A percentile compares a stretch with the other conserved stretches of the same genome.
Conservation (phyloP, 1,140 invertebrate species). For the Stegodyphus mimosarum region DNA sequence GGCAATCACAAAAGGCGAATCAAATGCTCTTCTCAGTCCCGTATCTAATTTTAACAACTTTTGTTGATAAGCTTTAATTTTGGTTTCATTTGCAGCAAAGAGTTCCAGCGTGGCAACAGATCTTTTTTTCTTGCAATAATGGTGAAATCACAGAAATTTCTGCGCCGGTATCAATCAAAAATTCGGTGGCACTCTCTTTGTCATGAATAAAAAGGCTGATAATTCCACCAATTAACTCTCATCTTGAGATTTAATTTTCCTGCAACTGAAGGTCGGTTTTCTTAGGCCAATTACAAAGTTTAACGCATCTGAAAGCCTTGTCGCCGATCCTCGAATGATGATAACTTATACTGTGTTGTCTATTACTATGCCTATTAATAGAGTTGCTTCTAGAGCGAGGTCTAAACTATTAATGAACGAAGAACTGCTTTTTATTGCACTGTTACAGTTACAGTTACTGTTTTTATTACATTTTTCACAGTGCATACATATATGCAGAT, state of each 20-base stretch:
- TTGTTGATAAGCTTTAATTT: slow-evolving; percentile 49
- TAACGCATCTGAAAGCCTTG: too few relatives aligned
- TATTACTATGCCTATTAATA: too few relatives aligned
- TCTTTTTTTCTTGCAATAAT: neutral
- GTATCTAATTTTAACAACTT: slow-evolving; percentile 34
- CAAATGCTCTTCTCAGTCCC: slow-evolving; percentile 22
- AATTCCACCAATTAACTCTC: neutral
- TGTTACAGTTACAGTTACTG: too few relatives aligned
- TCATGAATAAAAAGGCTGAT: slow-evolving; percentile 44
- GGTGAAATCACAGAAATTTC: slow-evolving; percentile 37
- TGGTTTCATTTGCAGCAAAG: slow-evolving; percentile 49
- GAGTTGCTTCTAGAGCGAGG: too few relatives aligned
- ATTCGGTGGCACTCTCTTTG: neutral
- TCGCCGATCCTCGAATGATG: too few relatives aligned
- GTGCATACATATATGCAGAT: too few relatives aligned
- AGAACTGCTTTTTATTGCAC: too few relatives aligned
- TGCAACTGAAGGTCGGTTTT: neutral
- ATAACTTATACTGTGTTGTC: too few relatives aligned
- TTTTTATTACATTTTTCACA: too few relatives aligned
- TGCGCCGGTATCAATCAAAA: slow-evolving; percentile 43
- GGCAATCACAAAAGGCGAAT: slow-evolving; percentile 48
- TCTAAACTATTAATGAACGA: too few relatives aligned
- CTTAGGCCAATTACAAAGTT: slow-evolving; percentile 25
- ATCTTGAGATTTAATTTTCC: slow-evolving; percentile 20
- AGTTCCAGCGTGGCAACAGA: neutral